phyloP scores from a whole-genome alignment of 2,113 vertebrate species.

The Myotis davidii region DNA sequence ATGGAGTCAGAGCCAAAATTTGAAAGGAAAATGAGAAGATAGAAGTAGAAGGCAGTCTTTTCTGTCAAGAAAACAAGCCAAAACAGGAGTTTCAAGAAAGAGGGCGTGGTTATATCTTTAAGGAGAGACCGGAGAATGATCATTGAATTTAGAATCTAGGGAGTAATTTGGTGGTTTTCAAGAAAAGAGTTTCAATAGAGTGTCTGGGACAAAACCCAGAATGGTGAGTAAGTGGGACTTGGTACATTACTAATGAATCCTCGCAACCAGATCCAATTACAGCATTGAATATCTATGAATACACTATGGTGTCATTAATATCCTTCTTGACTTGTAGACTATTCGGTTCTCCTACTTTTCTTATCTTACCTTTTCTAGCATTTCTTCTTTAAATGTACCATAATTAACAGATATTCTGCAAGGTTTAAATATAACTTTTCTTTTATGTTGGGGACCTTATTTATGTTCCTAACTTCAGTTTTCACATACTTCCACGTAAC shows the following conservation, averaged over 20 bases:
- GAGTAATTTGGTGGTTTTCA: neutral
- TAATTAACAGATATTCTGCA: neutral
- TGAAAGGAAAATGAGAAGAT: neutral
- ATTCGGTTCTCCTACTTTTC: neutral
- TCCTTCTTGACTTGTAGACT: fast-evolving
- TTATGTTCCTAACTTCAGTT: neutral
- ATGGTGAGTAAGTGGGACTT: neutral
- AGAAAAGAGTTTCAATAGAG: neutral
- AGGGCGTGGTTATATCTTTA: neutral
- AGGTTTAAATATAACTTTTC: neutral
- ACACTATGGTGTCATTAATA: neutral
- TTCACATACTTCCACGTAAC: neutral
- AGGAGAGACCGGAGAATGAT: neutral
- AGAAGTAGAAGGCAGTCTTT: neutral
- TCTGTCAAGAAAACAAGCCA: neutral
- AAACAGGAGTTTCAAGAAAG: neutral
- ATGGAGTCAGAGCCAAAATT: neutral
- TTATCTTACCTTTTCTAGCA: neutral
- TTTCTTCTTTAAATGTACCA: neutral
- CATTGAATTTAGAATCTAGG: neutral
- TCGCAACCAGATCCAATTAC: neutral
- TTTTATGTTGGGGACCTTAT: neutral
- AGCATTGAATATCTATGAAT: neutral
- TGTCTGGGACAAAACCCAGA: neutral
- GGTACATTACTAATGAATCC: too few species aligned